Base-by-base conservation (phyloP, 2,797 vertebrate species). In the Oophaga sylvatica region DNA sequence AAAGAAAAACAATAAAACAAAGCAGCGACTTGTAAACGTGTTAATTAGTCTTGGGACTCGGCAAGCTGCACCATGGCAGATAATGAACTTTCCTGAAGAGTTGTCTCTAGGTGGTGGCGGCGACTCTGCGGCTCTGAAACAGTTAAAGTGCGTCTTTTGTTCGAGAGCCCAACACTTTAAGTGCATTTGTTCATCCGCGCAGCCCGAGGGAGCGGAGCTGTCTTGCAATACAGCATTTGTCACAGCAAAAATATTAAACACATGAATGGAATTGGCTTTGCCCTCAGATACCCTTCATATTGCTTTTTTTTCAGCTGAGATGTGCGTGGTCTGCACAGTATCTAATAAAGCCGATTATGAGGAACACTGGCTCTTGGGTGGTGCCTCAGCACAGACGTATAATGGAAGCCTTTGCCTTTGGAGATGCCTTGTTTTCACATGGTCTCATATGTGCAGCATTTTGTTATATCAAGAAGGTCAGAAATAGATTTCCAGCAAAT, bases 11-110 rank as follows among this genome's bases (percentile, higher is more conserved):
- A 83, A 86, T 89, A 86, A 86, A 89, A 89, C 87, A 89, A 89
- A 89, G 88, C 88, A 70, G 80, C 7, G 65, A 83, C 71, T 86
- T 89, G 88, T 89, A 86, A 89, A 89, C 41, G 88, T 89, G 80
- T 89, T 89, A 89, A 89, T 89, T 89, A 83, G 84, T 83, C 71
- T 63, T 53, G 80, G 84, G 80, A 89, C 83, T 57, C 77, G 17
- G 75, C 83, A 60, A 86, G 87, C 87, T 86, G 83, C 84, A 83
- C 84, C 63, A 29, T 31, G 20, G 80, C 71, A 88, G 87, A 86
- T 86, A 89, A 86, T 86, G 80, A 86, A 82, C 87, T 86, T 86
- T 82, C 83, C 62, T 80, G 82, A 75, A 84, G 75, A 56, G 35
- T 57, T 26, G 26, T 26, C 67, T 53, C 48, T 53, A 15, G 29